phyloP scores from a whole-genome alignment of 2,797 vertebrate species.

The Ctenopoma multispine region DNA sequence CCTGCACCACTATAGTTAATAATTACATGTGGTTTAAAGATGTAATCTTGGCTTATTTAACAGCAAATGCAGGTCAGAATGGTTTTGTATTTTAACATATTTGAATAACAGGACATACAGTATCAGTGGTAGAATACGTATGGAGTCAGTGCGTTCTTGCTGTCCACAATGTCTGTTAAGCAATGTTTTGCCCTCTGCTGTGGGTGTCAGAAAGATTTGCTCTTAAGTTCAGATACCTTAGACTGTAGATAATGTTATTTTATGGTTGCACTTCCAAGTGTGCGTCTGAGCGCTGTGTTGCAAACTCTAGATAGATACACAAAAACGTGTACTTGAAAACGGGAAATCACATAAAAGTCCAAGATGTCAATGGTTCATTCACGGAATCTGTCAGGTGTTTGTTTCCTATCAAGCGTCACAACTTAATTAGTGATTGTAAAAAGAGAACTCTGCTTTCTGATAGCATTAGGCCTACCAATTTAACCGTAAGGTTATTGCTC shows the following conservation, averaged over 20 bases:
- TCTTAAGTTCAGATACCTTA: neutral
- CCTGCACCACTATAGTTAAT: slow-evolving; percentile 66
- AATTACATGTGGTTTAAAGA: slow-evolving; percentile 64
- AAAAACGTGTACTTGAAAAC: neutral
- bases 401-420: slow-evolving; percentile 1
- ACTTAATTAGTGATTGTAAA: slow-evolving; percentile 3
- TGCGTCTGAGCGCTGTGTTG: neutral
- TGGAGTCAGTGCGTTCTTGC: neutral
- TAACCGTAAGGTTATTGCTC: slow-evolving; percentile 1
- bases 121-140: neutral
- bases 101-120: neutral
- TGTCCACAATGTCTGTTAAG: neutral
- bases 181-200: neutral
- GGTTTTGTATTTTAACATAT: neutral
- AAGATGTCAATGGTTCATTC: neutral
- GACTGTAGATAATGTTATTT: neutral
- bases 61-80: slow-evolving; percentile 10
- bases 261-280: neutral
- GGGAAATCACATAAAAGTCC: neutral
- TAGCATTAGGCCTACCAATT: slow-evolving; percentile 1
- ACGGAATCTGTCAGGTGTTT: slow-evolving; percentile 1
- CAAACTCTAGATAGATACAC: neutral
- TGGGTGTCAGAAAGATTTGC: neutral
- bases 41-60: slow-evolving; percentile 14
- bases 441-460: neutral